Evolutionary conservation across 2,797 vertebrate genomes (phyloP).

Genomic region (Benthosema pterotum): DNA sequence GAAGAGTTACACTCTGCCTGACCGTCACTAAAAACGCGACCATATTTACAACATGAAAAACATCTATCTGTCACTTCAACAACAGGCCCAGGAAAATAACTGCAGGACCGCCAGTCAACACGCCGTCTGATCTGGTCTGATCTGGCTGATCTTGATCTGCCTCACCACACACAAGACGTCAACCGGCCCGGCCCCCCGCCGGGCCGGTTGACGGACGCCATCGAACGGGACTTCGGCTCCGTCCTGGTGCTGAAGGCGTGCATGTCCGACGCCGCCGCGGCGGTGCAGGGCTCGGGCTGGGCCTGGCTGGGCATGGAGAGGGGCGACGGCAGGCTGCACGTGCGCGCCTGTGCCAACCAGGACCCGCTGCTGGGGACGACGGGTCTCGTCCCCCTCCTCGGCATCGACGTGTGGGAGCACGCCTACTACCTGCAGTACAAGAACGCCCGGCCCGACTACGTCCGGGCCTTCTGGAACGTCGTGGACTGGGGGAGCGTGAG

Average conservation of each 20-base stretch:
- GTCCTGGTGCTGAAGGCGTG: conserved; percentile 87
- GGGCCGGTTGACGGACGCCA: conserved; percentile 87
- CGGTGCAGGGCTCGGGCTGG: conserved; percentile 90
- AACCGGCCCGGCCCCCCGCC: conserved; percentile 87
- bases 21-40: too few relatives aligned
- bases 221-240: conserved; percentile 88
- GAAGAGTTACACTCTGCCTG: too few relatives aligned
- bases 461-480: conserved; percentile 91
- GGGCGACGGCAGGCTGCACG: conserved; percentile 77
- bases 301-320: conserved; percentile 88
- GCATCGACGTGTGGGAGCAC: conserved; percentile 91
- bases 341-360: conserved; percentile 86
- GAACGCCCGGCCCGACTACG: conserved; percentile 89
- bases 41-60: too few relatives aligned
- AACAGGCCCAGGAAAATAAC: too few relatives aligned
- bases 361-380: conserved; percentile 89
- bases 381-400: conserved; percentile 86
- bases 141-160: too few relatives aligned
- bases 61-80: too few relatives aligned
- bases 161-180: too few relatives aligned
- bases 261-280: conserved; percentile 81
- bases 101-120: conserved; percentile 94
- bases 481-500: conserved; percentile 88
- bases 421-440: conserved; percentile 92
- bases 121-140: conserved; percentile 90